Evolutionary conservation across 2,797 vertebrate genomes (phyloP).

Genomic region (Dicrostonyx torquatus): DNA sequence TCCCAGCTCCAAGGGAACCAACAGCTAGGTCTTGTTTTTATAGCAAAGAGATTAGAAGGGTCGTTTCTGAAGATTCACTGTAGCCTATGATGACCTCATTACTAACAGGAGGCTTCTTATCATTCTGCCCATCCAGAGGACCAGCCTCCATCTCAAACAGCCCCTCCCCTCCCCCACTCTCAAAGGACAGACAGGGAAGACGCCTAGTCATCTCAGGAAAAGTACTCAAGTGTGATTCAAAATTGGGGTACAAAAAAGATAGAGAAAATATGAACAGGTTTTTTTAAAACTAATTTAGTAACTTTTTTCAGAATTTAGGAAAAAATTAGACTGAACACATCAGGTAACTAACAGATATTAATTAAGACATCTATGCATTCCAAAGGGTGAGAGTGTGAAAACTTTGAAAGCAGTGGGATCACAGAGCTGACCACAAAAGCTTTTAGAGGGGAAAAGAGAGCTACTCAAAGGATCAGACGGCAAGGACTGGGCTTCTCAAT

Average conservation of each 20-base stretch:
- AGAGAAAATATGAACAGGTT: background rate
- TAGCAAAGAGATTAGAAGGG: background rate
- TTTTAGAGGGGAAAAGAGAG: background rate
- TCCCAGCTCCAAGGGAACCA: background rate
- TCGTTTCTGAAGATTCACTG: background rate
- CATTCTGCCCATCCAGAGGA: background rate
- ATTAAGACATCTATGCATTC: background rate
- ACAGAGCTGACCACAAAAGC: conserved; percentile 16
- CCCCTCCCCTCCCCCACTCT: background rate
- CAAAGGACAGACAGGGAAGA: background rate
- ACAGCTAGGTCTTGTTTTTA: background rate
- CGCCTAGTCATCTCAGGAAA: background rate
- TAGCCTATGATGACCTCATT: background rate
- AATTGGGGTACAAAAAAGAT: background rate
- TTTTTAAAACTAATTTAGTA: background rate
- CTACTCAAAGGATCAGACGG: background rate
- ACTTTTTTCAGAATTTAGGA: conserved; percentile 12
- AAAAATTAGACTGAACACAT: background rate
- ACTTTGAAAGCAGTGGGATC: background rate
- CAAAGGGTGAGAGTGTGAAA: background rate
- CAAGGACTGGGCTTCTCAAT: background rate
- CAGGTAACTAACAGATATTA: background rate
- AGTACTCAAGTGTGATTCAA: background rate
- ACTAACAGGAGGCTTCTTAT: background rate
- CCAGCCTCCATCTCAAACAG: background rate